Evolutionary conservation across 2,888 invertebrate species (phyloP), one percentile per base, ranked within the genome.

Genomic region (Liodrosophila aerea): DNA sequence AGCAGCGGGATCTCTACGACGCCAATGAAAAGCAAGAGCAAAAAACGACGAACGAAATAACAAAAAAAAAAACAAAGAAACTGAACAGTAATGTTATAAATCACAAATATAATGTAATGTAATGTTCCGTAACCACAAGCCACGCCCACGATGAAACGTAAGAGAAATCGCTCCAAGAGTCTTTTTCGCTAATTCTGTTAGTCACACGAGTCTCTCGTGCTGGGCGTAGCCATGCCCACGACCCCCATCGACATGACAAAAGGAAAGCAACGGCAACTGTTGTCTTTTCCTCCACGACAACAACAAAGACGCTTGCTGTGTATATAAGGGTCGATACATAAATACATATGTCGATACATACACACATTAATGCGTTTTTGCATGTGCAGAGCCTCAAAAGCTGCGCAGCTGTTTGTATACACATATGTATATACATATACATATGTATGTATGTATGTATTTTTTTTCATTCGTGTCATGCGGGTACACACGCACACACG

Each of bases 1-100:
- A 78, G 83, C 76, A 75, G 76, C 68, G 76, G 64, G 53, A 63
- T 54, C 51, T 67, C 53, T 62, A 60, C 75, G 61, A 76, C 84
- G 80, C 65, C 64, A 83, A 76, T 58, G 45, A 45, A 43, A 56
- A 61, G 50, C 58, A 62, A 76, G 74, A 49, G 73, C 74, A 52
- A 30, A 41, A 53, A 63, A 53, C 67, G 54, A 61, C 36, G 54
- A 64, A 18, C 16, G 27, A 58, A 62, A 56, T 72, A 76, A 77
- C 68, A 53, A 61, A 59, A 16, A 74, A 63, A 61, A 16, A 80
- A 62, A 61, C 56, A 63, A 53, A 65, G 39, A 53, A 76, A 81
- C 50, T 59, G 56, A 76, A 82, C 76, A 78, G 78, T 49, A 78
- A 78, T 78, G 85, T 85, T 85, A 85, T 82, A 78, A 84, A 75